Conservation (phyloP, 2,797 vertebrate species). For the Anniella stebbinsi region DNA sequence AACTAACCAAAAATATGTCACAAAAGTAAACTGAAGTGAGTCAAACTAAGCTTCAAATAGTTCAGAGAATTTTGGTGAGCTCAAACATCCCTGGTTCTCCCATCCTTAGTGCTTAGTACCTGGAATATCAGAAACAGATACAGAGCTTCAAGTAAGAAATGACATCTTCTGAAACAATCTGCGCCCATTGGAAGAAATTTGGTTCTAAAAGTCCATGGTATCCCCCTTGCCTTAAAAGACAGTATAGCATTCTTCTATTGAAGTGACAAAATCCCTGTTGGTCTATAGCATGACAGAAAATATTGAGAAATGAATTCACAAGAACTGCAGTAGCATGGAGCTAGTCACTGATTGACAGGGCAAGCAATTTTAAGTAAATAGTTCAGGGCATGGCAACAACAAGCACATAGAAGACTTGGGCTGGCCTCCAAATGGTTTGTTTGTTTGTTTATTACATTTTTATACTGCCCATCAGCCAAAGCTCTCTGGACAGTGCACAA, state of each 20-base stretch:
- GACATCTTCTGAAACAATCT: neutral
- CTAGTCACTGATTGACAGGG: neutral
- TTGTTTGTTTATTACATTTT: too few species aligned
- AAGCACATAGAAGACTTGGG: neutral
- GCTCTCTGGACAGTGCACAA: too few species aligned
- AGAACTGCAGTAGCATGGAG: neutral
- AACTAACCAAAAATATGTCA: too few species aligned
- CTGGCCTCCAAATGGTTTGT: neutral
- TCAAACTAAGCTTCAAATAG: too few species aligned
- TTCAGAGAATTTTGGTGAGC: too few species aligned
- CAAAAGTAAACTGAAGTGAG: too few species aligned
- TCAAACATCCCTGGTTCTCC: too few species aligned
- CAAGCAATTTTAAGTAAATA: neutral
- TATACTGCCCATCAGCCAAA: too few species aligned
- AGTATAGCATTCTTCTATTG: slow-evolving; percentile 85
- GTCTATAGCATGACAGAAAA: slow-evolving; percentile 80
- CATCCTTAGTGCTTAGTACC: neutral
- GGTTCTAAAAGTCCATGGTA: neutral
- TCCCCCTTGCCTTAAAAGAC: slow-evolving; percentile 76
- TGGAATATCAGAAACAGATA: slow-evolving; percentile 3
- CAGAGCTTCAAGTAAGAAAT: slow-evolving; percentile 27
- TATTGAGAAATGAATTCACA: neutral
- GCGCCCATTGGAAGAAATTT: slow-evolving; percentile 1
- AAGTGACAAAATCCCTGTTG: slow-evolving; percentile 92
- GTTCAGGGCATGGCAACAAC: neutral